Evolutionary conservation across 1,140 invertebrate genomes (phyloP).

Genomic region (Oryzaephilus surinamensis): DNA sequence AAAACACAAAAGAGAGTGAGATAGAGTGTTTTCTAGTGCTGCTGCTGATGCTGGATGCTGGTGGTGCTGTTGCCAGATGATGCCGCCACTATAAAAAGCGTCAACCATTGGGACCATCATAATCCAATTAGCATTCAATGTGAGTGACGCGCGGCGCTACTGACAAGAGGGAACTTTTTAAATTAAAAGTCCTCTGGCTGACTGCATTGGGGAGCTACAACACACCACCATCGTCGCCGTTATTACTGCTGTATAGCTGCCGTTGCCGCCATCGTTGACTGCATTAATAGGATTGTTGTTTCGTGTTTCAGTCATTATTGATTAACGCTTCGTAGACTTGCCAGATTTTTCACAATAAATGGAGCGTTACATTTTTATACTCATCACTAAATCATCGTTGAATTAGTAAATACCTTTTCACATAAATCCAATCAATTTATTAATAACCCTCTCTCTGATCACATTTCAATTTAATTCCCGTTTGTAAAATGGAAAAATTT

Average conservation of each 20-base stretch:
- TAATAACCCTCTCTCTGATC: too few species aligned
- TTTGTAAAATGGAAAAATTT: too few species aligned
- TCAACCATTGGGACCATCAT: constrained; percentile 26
- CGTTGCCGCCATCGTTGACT: constrained; percentile 8
- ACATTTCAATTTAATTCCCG: too few species aligned
- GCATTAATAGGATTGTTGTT: constrained; percentile 25
- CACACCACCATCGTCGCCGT: too few species aligned
- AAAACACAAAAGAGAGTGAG: constrained; percentile 25
- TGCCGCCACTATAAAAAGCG: constrained; percentile 24
- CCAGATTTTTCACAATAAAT: background rate
- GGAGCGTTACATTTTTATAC: too few species aligned
- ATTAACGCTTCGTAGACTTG: constrained; percentile 8
- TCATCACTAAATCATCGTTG: too few species aligned
- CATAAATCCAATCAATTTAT: too few species aligned
- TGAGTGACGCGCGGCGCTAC: constrained; percentile 21
- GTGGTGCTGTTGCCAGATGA: constrained; percentile 24
- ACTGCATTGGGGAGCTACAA: constrained; percentile 15
- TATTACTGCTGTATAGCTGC: too few species aligned
- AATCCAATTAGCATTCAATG: constrained; percentile 33
- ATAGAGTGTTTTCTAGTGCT: too few species aligned
- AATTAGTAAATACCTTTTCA: too few species aligned
- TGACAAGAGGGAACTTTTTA: constrained; percentile 24
- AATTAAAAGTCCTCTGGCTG: constrained; percentile 28
- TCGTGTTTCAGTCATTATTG: constrained; percentile 18
- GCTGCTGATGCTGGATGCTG: too few species aligned